Percentiles rank a stretch among this genome's conserved stretches.
Evolutionary conservation across 2,797 vertebrate species (phyloP).

Genomic region (Sternarchorhynchus goeldii): DNA sequence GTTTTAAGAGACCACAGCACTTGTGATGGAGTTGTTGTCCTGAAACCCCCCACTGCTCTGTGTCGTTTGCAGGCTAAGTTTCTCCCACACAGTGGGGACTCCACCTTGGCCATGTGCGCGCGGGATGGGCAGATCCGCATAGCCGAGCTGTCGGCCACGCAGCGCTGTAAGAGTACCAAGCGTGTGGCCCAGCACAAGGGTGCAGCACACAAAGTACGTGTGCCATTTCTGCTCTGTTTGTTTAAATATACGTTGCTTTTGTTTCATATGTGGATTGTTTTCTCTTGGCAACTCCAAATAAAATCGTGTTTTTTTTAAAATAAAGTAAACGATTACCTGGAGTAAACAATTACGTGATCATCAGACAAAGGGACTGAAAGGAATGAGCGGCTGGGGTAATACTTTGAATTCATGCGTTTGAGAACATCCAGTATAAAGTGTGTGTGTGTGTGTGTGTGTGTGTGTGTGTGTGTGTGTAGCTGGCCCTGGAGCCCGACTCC

Average conservation of each 20-base stretch:
- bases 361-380: too few relatives aligned
- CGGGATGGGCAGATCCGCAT: conserved; percentile 94
- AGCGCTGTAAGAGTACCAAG: conserved; percentile 96
- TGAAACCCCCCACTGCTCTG: not conserved
- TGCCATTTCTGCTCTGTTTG: too few relatives aligned
- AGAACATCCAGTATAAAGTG: not conserved
- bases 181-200: conserved; percentile 95
- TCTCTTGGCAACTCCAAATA: too few relatives aligned
- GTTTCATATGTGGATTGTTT: too few relatives aligned
- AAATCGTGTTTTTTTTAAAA: too few relatives aligned
- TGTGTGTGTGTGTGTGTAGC: conserved; percentile 67
- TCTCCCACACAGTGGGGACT: conserved; percentile 95
- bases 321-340: too few relatives aligned
- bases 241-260: too few relatives aligned
- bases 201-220: conserved; percentile 89
- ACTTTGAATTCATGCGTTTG: not conserved
- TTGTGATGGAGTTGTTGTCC: too few relatives aligned
- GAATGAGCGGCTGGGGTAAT: too few relatives aligned
- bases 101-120: conserved; percentile 96
- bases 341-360: too few relatives aligned
- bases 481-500: conserved; percentile 94
- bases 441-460: not conserved
- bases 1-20: too few relatives aligned
- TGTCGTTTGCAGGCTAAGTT: conserved; percentile 85
- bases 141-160: conserved; percentile 92